Conservation (phyloP, 2,113 vertebrate species). For the Chloropsis hardwickii region DNA sequence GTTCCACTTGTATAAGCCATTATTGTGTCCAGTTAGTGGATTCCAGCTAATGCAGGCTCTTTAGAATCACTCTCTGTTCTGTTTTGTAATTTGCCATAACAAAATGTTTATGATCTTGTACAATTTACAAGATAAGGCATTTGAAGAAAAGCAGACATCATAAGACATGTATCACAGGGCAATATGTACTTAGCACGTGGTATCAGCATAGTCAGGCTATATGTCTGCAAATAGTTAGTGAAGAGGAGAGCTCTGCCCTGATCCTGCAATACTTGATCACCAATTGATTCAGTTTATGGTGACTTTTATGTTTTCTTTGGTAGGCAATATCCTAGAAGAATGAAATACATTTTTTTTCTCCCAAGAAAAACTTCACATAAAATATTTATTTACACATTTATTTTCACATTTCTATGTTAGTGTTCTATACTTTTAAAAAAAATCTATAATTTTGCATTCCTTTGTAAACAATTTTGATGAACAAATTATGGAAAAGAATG, state of each 20-base stretch:
- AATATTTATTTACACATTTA: neutral
- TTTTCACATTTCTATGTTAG: neutral
- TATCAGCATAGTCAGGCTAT: neutral
- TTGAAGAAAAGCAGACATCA: neutral
- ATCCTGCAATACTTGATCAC: neutral
- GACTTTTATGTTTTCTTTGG: neutral
- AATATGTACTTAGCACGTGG: neutral
- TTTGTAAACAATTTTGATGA: neutral
- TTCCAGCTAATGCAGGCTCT: neutral
- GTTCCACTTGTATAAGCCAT: neutral
- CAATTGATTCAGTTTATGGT: neutral
- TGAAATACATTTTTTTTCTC: neutral
- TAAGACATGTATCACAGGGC: neutral
- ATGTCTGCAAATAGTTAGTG: neutral
- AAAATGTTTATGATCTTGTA: neutral
- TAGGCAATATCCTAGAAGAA: neutral
- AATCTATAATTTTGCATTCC: accelerated
- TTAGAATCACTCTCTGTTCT: neutral
- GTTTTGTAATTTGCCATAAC: neutral
- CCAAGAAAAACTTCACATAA: neutral
- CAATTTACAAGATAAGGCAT: neutral
- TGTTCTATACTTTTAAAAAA: neutral
- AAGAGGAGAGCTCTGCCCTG: neutral
- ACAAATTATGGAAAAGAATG: neutral
- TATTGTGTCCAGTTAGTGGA: neutral